These are phyloP conservation scores for Vidua macroura DNA, from an alignment of 2,113 vertebrate species.

Conservation along the genomic window DNA sequence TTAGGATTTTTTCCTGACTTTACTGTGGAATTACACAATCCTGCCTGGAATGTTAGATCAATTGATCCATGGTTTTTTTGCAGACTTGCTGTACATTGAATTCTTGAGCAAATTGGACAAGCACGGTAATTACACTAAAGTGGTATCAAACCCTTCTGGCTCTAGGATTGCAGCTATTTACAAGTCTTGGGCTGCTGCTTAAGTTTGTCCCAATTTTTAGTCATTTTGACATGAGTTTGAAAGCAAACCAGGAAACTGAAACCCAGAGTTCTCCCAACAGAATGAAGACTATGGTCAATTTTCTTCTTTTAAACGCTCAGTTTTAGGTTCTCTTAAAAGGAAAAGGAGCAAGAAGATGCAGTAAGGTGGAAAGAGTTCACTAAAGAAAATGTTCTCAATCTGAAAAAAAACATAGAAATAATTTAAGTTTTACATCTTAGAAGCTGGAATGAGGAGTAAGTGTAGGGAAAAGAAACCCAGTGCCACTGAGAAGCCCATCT, in stretches of 20 bases:
- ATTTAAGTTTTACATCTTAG: not conserved
- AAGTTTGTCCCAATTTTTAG: not conserved
- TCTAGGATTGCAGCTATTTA: not conserved
- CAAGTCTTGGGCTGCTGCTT: not conserved
- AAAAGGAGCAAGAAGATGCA: not conserved
- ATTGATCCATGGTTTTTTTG: not conserved
- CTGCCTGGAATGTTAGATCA: not conserved
- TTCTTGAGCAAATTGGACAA: not conserved
- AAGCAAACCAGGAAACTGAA: not conserved
- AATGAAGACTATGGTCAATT: not conserved
- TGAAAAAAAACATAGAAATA: not conserved
- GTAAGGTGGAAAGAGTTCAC: not conserved
- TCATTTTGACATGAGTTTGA: not conserved
- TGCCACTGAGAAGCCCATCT: slow-evolving; percentile 42
- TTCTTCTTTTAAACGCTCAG: not conserved
- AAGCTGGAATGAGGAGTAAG: not conserved
- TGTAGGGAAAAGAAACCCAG: not conserved
- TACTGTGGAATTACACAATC: not conserved
- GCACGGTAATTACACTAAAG: not conserved
- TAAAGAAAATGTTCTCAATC: not conserved
- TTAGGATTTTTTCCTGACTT: not conserved
- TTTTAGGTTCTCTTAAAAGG: not conserved
- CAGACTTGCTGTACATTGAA: not conserved
- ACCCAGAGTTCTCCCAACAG: not conserved
- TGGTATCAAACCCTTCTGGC: not conserved